Evolutionary conservation across 2,888 invertebrate genomes (phyloP).

Genomic region (Candidula unifasciata): DNA sequence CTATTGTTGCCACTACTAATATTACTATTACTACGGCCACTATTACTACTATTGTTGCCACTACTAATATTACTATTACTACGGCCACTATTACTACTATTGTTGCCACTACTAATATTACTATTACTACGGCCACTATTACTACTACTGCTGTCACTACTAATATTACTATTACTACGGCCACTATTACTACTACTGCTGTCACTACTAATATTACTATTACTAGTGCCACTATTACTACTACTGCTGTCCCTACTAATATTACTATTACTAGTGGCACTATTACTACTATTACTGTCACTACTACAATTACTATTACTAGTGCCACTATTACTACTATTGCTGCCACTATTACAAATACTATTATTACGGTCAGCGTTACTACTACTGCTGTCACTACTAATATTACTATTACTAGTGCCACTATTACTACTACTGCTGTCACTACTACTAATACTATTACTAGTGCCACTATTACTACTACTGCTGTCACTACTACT

Average conservation of each 20-base stretch:
- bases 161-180: not conserved
- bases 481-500: too few species aligned
- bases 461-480: not conserved
- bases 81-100: too few species aligned
- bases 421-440: too few species aligned
- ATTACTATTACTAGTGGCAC: too few species aligned
- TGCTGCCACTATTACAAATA: not conserved
- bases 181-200: too few species aligned
- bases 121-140: not conserved
- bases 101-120: slow-evolving; percentile 13
- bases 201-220: too few species aligned
- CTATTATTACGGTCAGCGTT: not conserved
- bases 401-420: too few species aligned
- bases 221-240: not conserved
- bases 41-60: too few species aligned
- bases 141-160: not conserved
- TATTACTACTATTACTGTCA: slow-evolving; percentile 40
- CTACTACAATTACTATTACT: slow-evolving; percentile 37
- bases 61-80: too few species aligned
- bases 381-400: not conserved
- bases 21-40: too few species aligned
- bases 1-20: too few species aligned
- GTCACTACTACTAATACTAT: slow-evolving; percentile 11
- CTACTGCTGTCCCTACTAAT: not conserved
- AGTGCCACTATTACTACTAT: not conserved